Evolutionary conservation across 2,113 vertebrate genomes (phyloP), one percentile per base, ranked within the genome.

Genomic region (Pseudorhombus dupliciocellatus): DNA sequence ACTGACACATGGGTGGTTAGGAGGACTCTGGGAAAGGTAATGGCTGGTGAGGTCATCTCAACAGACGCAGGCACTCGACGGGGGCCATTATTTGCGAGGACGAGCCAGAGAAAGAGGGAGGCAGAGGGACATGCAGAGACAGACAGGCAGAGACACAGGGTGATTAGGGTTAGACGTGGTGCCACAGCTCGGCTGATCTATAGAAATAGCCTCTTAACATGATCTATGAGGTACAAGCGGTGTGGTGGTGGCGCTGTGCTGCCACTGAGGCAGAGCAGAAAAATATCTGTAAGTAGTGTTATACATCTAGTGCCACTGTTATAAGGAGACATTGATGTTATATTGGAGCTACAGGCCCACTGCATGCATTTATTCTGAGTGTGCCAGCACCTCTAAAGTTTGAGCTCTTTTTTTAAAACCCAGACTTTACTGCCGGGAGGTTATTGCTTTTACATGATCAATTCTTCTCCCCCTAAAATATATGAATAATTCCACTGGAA

Each of bases 121-220:
- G 6, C 58, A 73, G 69, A 80, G 71, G 77, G 90, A 89, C 78
- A 83, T 75, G 22, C 34, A 72, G 79, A 86, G 81, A 83, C 83
- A 89, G 84, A 73, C 81, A 74, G 78, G 2, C 79, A 81, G 81
- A 86, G 89, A 88, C 84, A 82, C 86, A 66, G 58, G 90, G 87
- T 84, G 83, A 91, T 91, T 91, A 90, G 83, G 88, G 85, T 87
- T 70, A 83, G 86, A 88, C 68, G 3, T 77, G 89, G 89, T 90
- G 90, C 90, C 90, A 88, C 77, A 34, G 87, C 70, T 0, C 22
- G 85, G 57, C 71, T 70, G 76, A 90, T 90, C 90, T 88, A 90
- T 90, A 86, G 82, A 88, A 89, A 88, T 77, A 40, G 78, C 84
- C 89, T 91, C 84, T 90, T 88, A 90, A 56, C 79, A 70, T 91